phyloP scores from a whole-genome alignment of 2,113 vertebrate genomes.

The Paradisaea rubra region DNA sequence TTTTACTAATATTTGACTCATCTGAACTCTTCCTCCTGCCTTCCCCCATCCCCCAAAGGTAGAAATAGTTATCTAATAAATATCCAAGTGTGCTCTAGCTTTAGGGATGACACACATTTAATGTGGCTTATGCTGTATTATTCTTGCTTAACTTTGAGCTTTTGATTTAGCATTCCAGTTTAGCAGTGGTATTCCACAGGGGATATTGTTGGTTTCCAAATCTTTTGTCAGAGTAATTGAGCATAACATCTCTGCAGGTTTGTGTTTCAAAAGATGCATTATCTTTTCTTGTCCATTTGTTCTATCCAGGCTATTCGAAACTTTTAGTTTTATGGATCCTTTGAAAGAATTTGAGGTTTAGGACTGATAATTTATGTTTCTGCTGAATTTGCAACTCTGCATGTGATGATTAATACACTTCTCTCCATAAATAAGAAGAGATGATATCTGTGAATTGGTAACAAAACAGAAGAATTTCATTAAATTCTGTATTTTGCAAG shows the following conservation, averaged over 20 bases:
- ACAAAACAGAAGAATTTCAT: slow-evolving; percentile 65
- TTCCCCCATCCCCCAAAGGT: not conserved
- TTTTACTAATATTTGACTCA: not conserved
- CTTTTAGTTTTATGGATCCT: slow-evolving; percentile 39
- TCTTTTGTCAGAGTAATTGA: slow-evolving; percentile 77
- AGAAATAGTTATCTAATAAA: slow-evolving; percentile 7
- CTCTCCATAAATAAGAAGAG: slow-evolving; percentile 64
- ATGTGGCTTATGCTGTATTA: slow-evolving; percentile 54
- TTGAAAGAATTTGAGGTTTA: slow-evolving; percentile 65
- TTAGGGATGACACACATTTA: not conserved
- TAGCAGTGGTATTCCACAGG: slow-evolving; percentile 62
- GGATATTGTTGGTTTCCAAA: slow-evolving; percentile 68
- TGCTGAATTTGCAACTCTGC: slow-evolving; percentile 62
- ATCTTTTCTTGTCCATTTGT: slow-evolving; percentile 63
- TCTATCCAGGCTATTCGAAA: slow-evolving; percentile 62
- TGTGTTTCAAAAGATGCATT: slow-evolving; percentile 70
- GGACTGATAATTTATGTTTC: slow-evolving; percentile 72
- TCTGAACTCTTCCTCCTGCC: not conserved
- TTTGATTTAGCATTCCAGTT: slow-evolving; percentile 72
- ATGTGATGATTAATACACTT: slow-evolving; percentile 71
- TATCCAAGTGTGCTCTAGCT: not conserved
- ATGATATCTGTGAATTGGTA: slow-evolving; percentile 60
- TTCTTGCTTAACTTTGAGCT: slow-evolving; percentile 62
- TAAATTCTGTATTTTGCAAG: slow-evolving; percentile 45
- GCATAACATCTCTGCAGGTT: slow-evolving; percentile 74